These are phyloP conservation scores for Panagrolaimus sp. DNA, from an alignment of 1,140 invertebrate genomes.

Conservation along the genomic window DNA sequence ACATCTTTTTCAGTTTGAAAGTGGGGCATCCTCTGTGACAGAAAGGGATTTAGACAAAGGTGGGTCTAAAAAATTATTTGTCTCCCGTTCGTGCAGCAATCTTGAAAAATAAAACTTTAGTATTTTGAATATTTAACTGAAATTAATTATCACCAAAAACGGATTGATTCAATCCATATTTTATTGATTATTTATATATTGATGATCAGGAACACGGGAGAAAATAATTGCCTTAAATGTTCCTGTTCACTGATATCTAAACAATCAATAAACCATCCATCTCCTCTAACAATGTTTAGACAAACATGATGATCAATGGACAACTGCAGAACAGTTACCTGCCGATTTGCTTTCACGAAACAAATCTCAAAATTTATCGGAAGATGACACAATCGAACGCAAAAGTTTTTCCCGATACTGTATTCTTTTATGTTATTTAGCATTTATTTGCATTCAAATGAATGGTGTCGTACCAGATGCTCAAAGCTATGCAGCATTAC, in stretches of 20 bases:
- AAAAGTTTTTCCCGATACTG: not conserved
- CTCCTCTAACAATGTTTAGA: not conserved
- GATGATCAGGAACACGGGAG: too few relatives aligned
- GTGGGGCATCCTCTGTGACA: too few relatives aligned
- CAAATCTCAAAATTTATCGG: not conserved
- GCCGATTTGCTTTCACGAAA: too few relatives aligned
- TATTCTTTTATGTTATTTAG: slow-evolving; percentile 14
- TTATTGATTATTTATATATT: too few relatives aligned
- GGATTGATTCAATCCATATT: too few relatives aligned
- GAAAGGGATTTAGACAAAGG: too few relatives aligned
- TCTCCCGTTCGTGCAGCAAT: not conserved
- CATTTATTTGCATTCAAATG: slow-evolving; percentile 2
- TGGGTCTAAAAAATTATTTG: too few relatives aligned
- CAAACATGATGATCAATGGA: not conserved
- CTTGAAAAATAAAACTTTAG: not conserved
- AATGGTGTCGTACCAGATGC: slow-evolving; percentile 23
- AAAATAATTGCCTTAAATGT: not conserved
- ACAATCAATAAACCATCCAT: not conserved
- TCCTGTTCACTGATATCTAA: not conserved
- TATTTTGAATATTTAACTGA: too few relatives aligned
- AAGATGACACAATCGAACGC: not conserved
- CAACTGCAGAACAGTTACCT: not conserved
- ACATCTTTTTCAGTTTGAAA: not conserved
- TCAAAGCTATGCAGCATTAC: slow-evolving; percentile 16
- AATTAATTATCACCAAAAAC: not conserved